Evolutionary conservation across 1,140 invertebrate genomes (phyloP), one percentile per base, ranked within the genome.

Genomic region (Zaprionus ornatus): DNA sequence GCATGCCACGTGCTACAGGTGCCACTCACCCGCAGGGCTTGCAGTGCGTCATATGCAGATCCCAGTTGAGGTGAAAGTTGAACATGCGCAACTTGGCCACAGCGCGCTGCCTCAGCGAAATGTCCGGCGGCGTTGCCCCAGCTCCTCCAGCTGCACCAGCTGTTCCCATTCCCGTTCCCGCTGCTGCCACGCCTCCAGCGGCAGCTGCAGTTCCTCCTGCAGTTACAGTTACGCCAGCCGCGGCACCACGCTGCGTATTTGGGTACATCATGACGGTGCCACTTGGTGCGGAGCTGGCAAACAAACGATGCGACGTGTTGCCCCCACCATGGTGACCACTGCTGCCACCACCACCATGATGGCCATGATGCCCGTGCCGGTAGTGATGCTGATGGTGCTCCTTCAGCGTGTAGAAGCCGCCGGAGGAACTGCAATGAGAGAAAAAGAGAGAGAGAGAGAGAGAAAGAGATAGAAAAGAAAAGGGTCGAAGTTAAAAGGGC

Each of bases 11-110:
- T 55, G 32, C 62, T 29, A 56, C 50, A 69, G 50, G 27, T 74
- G 48, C 19, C 55, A 87, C 91, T 91, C 72, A 92, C 91, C 91
- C 91, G 79, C 91, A 92, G 60, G 91, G 91, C 60, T 92, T 93
- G 79, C 92, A 92, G 72, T 92, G 92, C 78, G 91, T 92, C 92
- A 92, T 93, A 66, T 93, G 92, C 61, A 92, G 81, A 83, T 92
- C 91, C 92, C 92, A 92, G 70, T 92, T 92, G 29, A 93, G 76
- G 69, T 92, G 92, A 68, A 93, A 93, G 80, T 93, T 93, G 67
- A 93, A 93, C 87, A 93, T 91, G 60, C 92, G 85, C 67, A 93
- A 62, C 76, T 93, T 93, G 40, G 92, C 92, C 42, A 93, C 92
- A 35, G 92, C 92, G 21, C 92, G 91, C 68, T 93, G 92, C 42